Conservation (phyloP, 2,888 invertebrate genomes). For the Pteria penguin region DNA sequence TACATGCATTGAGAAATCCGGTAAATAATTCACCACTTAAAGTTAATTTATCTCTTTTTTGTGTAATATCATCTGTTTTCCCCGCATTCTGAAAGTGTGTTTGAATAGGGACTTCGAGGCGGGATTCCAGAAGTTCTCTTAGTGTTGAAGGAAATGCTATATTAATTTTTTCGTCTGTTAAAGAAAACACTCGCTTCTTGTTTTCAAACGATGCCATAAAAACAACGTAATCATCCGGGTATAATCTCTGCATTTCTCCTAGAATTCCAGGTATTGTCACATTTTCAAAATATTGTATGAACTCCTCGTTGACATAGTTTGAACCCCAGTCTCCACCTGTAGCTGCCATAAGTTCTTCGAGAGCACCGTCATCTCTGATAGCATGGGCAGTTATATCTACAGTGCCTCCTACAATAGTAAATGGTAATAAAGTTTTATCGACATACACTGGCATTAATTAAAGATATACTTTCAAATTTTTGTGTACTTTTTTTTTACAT, state of each 20-base stretch:
- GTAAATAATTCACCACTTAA: constrained; percentile 3
- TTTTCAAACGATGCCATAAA: constrained; percentile 11
- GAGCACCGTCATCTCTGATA: background rate
- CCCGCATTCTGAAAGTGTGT: background rate
- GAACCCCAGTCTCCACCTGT: constrained; percentile 24
- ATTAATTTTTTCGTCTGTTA: constrained; percentile 3
- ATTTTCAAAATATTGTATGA: constrained; percentile 11
- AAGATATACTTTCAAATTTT: too few relatives aligned
- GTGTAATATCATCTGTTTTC: background rate
- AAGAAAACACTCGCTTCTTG: constrained; percentile 20
- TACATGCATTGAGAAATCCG: background rate
- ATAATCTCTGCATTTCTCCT: background rate
- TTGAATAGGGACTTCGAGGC: background rate
- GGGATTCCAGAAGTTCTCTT: background rate
- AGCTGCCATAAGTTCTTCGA: background rate
- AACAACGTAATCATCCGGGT: constrained; percentile 17
- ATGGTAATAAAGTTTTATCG: too few relatives aligned
- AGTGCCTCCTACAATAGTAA: constrained; percentile 9
- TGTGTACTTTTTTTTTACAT: too few relatives aligned
- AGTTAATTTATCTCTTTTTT: constrained; percentile 15
- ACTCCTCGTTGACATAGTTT: constrained; percentile 7
- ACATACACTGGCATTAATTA: too few relatives aligned
- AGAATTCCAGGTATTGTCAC: background rate
- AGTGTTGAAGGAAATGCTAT: constrained; percentile 11
- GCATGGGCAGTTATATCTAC: constrained; percentile 15